Evolutionary conservation across 2,888 invertebrate genomes (phyloP), one percentile per base, ranked within the genome.

Genomic region (Zele albiditarsus): DNA sequence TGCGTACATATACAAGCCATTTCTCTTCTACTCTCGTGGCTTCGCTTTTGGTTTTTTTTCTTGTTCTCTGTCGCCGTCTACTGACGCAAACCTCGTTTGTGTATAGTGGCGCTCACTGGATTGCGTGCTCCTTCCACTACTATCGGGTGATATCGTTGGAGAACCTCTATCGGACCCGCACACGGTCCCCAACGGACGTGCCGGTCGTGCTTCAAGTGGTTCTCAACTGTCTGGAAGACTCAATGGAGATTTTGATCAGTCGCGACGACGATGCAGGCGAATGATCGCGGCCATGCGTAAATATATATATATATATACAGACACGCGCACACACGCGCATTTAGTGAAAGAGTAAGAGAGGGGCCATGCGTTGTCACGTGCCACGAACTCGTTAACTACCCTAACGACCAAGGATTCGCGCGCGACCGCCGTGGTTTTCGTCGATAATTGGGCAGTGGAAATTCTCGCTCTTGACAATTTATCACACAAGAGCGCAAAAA

Each of bases 331-430:
- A 42, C 42, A 42, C 42, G 42, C 42, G 14, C 8, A 14, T 46
- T 46, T 16, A 53, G 20, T 57, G 74, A 62, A 71, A 77, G 53
- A 53, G 6, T 53, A 6, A 78, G 72, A 73, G 78, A 69, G 77
- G 62, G 74, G 62, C 78, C 71, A 72, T 78, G 80, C 78, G 79
- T 66, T 83, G 85, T 86, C 86, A 87, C 85, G 86, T 86, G 86
- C 86, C 86, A 82, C 82, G 81, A 83, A 86, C 86, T 86, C 85
- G 85, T 86, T 86, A 86, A 86, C 85, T 80, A 82, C 85, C 86
- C 86, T 86, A 86, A 86, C 85, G 85, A 86, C 82, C 86, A 81
- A 80, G 82, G 84, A 84, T 86, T 79, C 85, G 83, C 86, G 83
- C 85, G 84, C 83, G 83, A 84, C 84, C 81, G 80, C 77, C 82